Evolutionary conservation across 2,797 vertebrate species (phyloP).

Genomic region (Lithobates sylvaticus): DNA sequence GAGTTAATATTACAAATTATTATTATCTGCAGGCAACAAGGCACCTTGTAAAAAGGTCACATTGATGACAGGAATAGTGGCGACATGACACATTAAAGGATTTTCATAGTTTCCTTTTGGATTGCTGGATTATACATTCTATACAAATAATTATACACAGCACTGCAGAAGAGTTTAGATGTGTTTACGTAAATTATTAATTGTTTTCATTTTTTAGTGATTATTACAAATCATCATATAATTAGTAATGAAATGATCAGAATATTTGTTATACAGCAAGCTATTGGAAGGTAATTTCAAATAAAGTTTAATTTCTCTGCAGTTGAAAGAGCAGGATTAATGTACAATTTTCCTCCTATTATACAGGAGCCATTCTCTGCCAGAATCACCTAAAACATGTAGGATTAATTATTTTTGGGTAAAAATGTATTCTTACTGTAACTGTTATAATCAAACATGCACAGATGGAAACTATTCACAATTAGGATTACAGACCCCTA

Average conservation of each 20-base stretch:
- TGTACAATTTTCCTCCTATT: not conserved
- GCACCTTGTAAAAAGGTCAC: constrained; percentile 63
- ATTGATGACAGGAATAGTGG: constrained; percentile 38
- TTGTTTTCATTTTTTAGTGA: constrained; percentile 11
- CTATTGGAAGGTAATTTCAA: not conserved
- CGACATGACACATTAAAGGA: constrained; percentile 48
- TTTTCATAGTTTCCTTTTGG: constrained; percentile 18
- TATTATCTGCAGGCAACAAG: constrained; percentile 62
- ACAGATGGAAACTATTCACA: not conserved
- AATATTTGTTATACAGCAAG: not conserved
- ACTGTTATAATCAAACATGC: not conserved
- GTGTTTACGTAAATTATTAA: constrained; percentile 22
- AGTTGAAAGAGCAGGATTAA: not conserved
- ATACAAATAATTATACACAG: not conserved
- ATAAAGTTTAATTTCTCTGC: constrained; percentile 8
- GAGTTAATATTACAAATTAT: constrained; percentile 62
- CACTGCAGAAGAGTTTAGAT: constrained; percentile 8
- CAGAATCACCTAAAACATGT: not conserved
- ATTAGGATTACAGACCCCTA: no score
- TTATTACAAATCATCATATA: constrained; percentile 28
- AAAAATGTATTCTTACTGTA: not conserved
- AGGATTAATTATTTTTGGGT: not conserved
- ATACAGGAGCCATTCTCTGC: not conserved
- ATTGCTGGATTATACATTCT: constrained; percentile 17
- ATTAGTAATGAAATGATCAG: not conserved